Base-by-base conservation (phyloP, 2,113 vertebrate genomes). In the Strigops habroptila region DNA sequence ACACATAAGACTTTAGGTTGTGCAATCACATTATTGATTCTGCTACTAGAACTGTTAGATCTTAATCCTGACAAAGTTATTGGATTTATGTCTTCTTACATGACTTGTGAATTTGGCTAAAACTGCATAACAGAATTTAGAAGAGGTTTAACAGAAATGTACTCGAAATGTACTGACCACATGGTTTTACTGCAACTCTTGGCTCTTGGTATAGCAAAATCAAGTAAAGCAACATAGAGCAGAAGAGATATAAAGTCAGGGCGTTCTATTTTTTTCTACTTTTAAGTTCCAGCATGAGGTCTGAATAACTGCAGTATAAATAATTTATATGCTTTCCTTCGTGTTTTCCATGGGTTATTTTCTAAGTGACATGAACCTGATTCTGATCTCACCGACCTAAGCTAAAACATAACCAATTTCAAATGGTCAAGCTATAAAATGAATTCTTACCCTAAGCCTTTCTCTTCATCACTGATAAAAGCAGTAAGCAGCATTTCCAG, bases 161-260 rank as follows among this genome's bases (percentile, higher is more conserved):
- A 46, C 12, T 59, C 48, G 67, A 49, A 78, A 93, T 30, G 39
- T 21, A 60, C 31, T 14, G 41, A 62, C 39, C 22, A 19, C 5
- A 1, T 7, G 27, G 23, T 62, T 93, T 75, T 70, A 69, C 65
- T 70, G 41, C 39, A 89, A 65, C 67, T 93, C 85, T 79, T 91
- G 81, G 82, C 94, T 94, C 88, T 96, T 92, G 62, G 87, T 95
- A 91, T 90, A 82, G 49, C 48, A 92, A 75, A 52, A 78, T 53
- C 37, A 82, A 49, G 85, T 78, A 31, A 74, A 55, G 51, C 41
- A 57, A 52, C 21, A 71, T 0, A 44, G 44, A 64, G 11, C 17
- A 55, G 55, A 92, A 93, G 52, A 64, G 31, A 57, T 14, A 35
- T 2, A 9, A 76, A 93, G 48, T 53, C 10, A 59, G 52, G 51